phyloP scores from a whole-genome alignment of 2,888 invertebrate genomes.

The Cataglyphis altisquamis region DNA sequence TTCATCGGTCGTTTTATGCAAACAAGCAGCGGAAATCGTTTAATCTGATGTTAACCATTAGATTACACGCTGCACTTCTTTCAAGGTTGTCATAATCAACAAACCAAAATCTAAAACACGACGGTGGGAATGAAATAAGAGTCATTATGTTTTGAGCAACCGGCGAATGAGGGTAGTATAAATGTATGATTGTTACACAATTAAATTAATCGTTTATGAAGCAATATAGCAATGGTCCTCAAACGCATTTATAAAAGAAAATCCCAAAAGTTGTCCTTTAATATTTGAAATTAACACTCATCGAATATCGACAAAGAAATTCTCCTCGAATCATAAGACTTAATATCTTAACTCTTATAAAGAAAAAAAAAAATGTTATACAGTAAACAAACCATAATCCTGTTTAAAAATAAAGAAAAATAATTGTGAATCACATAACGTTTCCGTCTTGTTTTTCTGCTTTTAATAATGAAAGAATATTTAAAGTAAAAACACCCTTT shows the following conservation, averaged over 20 bases:
- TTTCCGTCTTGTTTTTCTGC: not conserved
- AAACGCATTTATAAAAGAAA: not conserved
- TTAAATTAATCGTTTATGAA: conserved; percentile 17
- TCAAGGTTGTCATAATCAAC: conserved; percentile 30
- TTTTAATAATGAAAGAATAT: conserved; percentile 1
- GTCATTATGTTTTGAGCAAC: conserved; percentile 38
- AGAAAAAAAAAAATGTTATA: not conserved
- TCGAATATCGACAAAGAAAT: not conserved
- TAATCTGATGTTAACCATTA: conserved; percentile 42
- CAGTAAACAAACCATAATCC: not conserved
- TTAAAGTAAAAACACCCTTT: not conserved
- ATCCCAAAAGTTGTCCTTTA: not conserved
- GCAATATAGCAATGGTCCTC: not conserved
- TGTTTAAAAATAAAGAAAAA: not conserved
- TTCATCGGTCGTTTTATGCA: conserved; percentile 36
- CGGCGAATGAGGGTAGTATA: not conserved
- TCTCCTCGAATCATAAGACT: not conserved
- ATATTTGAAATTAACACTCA: not conserved
- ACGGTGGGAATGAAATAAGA: conserved; percentile 3
- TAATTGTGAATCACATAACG: not conserved
- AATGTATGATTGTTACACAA: not conserved
- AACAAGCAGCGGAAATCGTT: conserved; percentile 25
- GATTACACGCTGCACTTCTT: conserved; percentile 32
- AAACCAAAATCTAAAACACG: conserved; percentile 24
- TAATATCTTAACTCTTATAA: not conserved